phyloP scores from a whole-genome alignment of 1,140 invertebrate species.

The Popillia japonica region DNA sequence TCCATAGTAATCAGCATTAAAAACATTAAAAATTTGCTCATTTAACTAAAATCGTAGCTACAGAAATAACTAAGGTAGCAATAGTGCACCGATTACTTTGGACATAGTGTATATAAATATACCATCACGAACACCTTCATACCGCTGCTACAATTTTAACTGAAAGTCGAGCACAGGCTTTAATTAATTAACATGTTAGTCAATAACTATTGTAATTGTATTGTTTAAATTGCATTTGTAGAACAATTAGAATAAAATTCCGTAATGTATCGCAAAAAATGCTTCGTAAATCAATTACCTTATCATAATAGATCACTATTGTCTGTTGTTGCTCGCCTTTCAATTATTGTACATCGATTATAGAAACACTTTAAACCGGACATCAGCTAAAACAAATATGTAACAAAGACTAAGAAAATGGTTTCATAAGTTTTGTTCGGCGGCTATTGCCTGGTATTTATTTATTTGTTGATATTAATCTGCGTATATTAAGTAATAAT shows the following conservation, averaged over 20 bases:
- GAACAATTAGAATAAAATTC: not conserved
- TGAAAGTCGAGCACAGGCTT: no score
- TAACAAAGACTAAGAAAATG: not conserved
- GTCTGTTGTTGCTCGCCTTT: not conserved
- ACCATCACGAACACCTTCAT: no score
- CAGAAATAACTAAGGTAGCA: no score
- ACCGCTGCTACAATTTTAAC: no score
- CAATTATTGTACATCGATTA: not conserved
- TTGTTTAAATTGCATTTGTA: not conserved
- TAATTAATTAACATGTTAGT: no score
- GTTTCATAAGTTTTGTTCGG: not conserved
- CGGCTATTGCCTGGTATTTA: not conserved
- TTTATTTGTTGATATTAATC: not conserved
- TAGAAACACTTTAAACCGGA: constrained; percentile 4
- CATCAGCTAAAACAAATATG: not conserved
- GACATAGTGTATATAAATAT: no score
- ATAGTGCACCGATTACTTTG: no score
- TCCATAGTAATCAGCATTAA: no score
- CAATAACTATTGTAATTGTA: no score
- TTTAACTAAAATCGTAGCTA: no score
- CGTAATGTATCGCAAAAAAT: not conserved
- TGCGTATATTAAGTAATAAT: not conserved
- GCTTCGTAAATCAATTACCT: not conserved
- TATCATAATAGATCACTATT: not conserved
- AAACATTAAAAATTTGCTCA: no score